Evolutionary conservation across 2,797 vertebrate genomes (phyloP), one percentile per base, ranked within the genome.

Genomic region (Bovichtus diacanthus): DNA sequence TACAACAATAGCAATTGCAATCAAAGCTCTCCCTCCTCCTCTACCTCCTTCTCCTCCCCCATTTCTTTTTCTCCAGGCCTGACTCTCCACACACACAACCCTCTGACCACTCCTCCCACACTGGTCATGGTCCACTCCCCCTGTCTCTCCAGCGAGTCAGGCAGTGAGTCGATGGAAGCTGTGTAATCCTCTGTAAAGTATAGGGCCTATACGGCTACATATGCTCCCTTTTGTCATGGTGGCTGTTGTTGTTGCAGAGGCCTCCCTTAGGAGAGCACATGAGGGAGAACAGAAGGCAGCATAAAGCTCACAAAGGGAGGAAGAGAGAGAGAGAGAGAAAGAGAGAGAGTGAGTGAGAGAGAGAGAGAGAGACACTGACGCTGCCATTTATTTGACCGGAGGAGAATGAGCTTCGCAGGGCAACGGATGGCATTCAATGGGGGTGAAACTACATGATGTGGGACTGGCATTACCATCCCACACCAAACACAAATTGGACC

Each of bases 361-460:
- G 74, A 64, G 68, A 51, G 51, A 11, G 64, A 78, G 74, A 64
- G 78, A 78, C 63, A 62, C 68, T 66, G 70, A 81, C 47, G 8
- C 78, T 74, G 83, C 70, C 77, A 7, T 87, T 85, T 68, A 25
- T 84, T 73, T 64, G 62, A 81, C 76, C 1, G 18, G 51, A 51
- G 71, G 71, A 82, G 75, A 80, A 87, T 78, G 87, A 88, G 74
- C 81, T 77, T 74, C 70, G 5, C 31, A 5, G 49, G 67, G 72
- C 64, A 54, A 55, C 19, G 63, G 72, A 71, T 80, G 87, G 76
- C 77, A 69, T 75, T 87, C 70, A 79, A 11, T 44, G 51, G 59
- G 60, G 79, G 54, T 80, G 89, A 90, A 78, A 76, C 80, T 55
- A 81, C 87, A 89, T 89, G 80, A 93, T 91, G 91, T 70, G 80